A percentile compares a stretch with the other conserved stretches of the same genome.
Evolutionary conservation across 2,113 vertebrate genomes (phyloP).

Genomic region (Paraplagusia blochii): DNA sequence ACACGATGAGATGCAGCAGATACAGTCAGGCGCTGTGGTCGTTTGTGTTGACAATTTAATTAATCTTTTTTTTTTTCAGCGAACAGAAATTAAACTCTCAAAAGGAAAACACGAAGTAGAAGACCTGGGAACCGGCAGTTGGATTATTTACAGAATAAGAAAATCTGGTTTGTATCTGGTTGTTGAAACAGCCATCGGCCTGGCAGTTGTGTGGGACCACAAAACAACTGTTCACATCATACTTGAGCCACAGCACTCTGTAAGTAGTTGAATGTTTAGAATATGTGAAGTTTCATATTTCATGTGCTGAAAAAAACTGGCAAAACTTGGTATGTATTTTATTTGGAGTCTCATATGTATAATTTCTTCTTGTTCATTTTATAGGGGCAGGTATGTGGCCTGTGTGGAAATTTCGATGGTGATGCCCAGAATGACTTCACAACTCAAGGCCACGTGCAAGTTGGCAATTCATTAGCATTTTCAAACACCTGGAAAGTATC

Average conservation of each 20-base stretch:
- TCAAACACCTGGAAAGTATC: slow-evolving; percentile 91
- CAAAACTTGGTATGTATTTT: too few relatives aligned
- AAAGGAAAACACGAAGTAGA: slow-evolving; percentile 64
- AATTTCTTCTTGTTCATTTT: neutral
- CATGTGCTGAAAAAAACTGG: neutral
- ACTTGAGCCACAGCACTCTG: slow-evolving; percentile 80
- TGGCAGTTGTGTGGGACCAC: slow-evolving; percentile 90
- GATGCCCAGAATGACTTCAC: slow-evolving; percentile 88
- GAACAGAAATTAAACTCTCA: slow-evolving; percentile 81
- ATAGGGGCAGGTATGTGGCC: slow-evolving; percentile 87
- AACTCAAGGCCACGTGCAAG: slow-evolving; percentile 79
- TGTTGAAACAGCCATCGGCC: slow-evolving; percentile 81
- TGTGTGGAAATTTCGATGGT: slow-evolving; percentile 92
- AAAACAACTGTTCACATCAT: slow-evolving; percentile 87
- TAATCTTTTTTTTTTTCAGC: too few relatives aligned
- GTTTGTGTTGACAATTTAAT: too few relatives aligned
- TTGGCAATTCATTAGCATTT: slow-evolving; percentile 77
- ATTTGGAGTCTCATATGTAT: neutral
- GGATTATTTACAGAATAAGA: slow-evolving; percentile 72
- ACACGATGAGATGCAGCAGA: too few relatives aligned
- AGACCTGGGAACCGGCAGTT: slow-evolving; percentile 47
- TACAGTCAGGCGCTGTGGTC: too few relatives aligned
- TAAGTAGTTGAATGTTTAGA: slow-evolving; percentile 53
- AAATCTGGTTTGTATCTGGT: slow-evolving; percentile 84
- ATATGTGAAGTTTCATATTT: neutral